Conservation (phyloP, 2,888 invertebrate species). For the Xanthorhoe spadicearia region DNA sequence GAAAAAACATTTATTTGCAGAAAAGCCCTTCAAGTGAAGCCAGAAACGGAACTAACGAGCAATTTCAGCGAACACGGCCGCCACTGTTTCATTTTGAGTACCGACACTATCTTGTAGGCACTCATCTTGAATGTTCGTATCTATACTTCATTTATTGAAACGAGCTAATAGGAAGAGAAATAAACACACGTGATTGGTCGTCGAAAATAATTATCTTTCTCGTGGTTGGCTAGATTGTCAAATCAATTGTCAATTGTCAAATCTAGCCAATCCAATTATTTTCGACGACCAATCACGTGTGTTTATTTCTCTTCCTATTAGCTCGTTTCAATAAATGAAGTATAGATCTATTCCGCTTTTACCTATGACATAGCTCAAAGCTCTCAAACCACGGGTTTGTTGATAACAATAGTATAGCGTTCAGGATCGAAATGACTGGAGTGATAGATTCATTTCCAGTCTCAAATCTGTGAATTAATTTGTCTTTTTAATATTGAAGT, state of each 20-base stretch:
- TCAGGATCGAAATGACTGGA: not conserved
- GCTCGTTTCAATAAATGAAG: no score
- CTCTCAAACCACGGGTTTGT: not conserved
- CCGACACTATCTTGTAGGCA: slow-evolving; percentile 20
- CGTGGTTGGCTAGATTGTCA: no score
- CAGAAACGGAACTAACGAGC: slow-evolving; percentile 67
- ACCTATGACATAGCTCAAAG: not conserved
- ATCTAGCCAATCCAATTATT: no score
- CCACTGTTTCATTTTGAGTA: slow-evolving; percentile 41
- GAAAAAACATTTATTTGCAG: slow-evolving; percentile 35
- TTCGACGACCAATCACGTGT: no score
- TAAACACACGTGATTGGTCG: no score
- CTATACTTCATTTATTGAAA: no score
- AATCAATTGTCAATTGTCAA: no score
- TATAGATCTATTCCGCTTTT: not conserved
- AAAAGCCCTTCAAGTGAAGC: slow-evolving; percentile 50
- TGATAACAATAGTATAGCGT: not conserved
- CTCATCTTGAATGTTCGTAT: not conserved
- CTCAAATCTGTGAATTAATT: no score
- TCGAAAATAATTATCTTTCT: no score
- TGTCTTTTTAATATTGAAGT: no score
- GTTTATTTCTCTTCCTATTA: no score
- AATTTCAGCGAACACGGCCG: slow-evolving; percentile 57
- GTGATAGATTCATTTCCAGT: not conserved
- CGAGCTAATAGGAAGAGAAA: no score